Percentiles rank a stretch among this genome's conserved stretches.
These are phyloP conservation scores for Periophthalmus modestus DNA, from an alignment of 2,113 vertebrate species.

Conservation along the genomic window DNA sequence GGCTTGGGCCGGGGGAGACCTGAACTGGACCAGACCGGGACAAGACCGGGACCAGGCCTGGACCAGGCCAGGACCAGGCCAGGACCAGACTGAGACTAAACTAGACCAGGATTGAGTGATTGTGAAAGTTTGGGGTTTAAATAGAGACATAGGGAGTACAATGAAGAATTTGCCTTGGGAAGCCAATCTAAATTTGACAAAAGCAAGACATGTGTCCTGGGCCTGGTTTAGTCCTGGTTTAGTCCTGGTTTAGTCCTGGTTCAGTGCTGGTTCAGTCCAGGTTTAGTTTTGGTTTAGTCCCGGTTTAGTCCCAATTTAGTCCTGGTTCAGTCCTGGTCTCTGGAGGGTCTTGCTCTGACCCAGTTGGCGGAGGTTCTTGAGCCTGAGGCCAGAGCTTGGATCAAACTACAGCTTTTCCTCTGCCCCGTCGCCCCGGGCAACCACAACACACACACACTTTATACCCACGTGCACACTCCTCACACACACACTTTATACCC, in stretches of 20 bases:
- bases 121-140: too few species aligned
- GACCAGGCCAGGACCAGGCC: background rate
- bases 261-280: background rate
- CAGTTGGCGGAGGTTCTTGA: conserved; percentile 3
- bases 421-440: background rate
- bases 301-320: background rate
- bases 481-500: background rate
- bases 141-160: too few species aligned
- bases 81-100: background rate
- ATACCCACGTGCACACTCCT: background rate
- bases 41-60: background rate
- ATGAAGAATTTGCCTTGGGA: too few species aligned
- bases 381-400: background rate
- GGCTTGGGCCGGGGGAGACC: background rate
- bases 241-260: background rate
- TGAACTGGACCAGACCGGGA: background rate
- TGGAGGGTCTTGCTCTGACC: background rate
- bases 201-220: too few species aligned
- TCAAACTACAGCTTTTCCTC: conserved; percentile 1
- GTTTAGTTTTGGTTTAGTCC: background rate
- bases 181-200: too few species aligned
- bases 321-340: conserved; percentile 3
- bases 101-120: background rate
- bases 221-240: background rate
- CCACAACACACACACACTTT: background rate